These are phyloP conservation scores for Nannospalax galili DNA, from an alignment of 2,113 vertebrate genomes.

Conservation along the genomic window DNA sequence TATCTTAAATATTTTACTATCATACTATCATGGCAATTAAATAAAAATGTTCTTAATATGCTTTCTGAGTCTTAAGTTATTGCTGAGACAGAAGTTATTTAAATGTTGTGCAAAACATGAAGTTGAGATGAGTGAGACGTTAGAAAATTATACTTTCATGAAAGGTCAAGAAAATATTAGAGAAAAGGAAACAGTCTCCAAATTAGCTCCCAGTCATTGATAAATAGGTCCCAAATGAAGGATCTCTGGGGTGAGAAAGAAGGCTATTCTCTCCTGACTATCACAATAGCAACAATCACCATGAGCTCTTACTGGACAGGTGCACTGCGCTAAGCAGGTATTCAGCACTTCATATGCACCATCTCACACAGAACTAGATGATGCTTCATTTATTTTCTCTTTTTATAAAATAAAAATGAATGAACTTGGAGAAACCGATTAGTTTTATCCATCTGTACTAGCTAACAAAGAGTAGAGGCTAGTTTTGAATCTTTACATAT, in stretches of 20 bases:
- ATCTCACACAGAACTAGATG: neutral
- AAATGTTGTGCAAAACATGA: neutral
- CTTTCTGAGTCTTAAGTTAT: conserved; percentile 67
- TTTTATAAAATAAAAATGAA: neutral
- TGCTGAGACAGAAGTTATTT: no score
- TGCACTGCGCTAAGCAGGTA: neutral
- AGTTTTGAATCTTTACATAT: no score
- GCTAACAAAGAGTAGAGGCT: neutral
- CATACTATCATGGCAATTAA: neutral
- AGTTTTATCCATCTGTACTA: neutral
- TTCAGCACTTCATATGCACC: neutral
- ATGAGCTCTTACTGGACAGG: neutral
- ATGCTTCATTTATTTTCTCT: conserved; percentile 7
- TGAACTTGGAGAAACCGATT: neutral
- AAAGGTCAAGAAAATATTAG: neutral
- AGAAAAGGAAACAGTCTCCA: neutral
- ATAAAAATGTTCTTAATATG: conserved; percentile 55
- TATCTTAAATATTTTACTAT: conserved; percentile 62
- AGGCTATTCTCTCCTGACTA: neutral
- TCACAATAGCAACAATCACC: neutral
- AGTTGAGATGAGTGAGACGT: neutral
- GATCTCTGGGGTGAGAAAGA: neutral
- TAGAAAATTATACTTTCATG: neutral
- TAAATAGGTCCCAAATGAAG: neutral
- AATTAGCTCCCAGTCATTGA: neutral